Conservation (phyloP, 2,113 vertebrate species). For the Saccopteryx leptura region DNA sequence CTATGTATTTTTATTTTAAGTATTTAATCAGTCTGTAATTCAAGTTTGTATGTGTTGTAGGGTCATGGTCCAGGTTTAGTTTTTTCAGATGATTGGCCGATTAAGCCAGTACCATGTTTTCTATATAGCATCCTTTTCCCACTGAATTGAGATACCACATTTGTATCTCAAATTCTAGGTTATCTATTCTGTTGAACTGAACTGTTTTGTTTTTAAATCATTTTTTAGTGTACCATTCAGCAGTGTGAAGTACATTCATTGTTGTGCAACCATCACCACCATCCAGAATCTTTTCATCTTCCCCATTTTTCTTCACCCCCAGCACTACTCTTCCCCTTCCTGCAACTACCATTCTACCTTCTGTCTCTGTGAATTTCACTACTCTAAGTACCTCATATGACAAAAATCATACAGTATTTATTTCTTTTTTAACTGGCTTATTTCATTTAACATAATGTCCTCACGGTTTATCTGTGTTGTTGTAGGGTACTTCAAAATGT, state of each 20-base stretch:
- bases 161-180: not conserved
- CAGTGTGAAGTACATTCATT: too few species aligned
- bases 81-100: not conserved
- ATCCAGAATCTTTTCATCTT: not conserved
- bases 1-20: slow-evolving; percentile 2
- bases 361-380: not conserved
- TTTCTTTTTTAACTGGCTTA: not conserved
- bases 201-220: not conserved
- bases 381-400: not conserved
- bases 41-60: not conserved
- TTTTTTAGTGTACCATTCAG: too few species aligned
- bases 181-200: slow-evolving; percentile 17
- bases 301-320: too few species aligned
- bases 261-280: too few species aligned
- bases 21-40: not conserved
- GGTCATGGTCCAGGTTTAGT: not conserved
- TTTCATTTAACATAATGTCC: not conserved
- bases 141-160: not conserved
- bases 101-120: not conserved
- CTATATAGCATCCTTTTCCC: not conserved
- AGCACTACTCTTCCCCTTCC: too few species aligned
- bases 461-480: not conserved
- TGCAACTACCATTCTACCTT: not conserved
- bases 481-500: not conserved
- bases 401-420: not conserved